Evolutionary conservation across 2,797 vertebrate species (phyloP).

Genomic region (Macrochelys suwanniensis): DNA sequence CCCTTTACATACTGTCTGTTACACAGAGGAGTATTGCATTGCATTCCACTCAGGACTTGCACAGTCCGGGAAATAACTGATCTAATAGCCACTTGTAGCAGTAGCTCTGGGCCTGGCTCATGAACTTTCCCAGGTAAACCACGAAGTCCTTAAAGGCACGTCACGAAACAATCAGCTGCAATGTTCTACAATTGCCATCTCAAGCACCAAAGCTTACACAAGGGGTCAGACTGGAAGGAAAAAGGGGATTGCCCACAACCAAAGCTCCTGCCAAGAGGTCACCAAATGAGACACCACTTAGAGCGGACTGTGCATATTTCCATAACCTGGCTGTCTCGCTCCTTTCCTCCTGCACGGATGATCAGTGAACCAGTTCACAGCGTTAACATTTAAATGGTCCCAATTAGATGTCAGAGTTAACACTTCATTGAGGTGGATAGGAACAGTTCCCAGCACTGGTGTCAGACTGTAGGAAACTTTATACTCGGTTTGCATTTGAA

Average conservation of each 20-base stretch:
- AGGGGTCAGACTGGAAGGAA: neutral
- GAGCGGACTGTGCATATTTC: neutral
- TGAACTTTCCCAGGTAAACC: no score
- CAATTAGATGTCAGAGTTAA: no score
- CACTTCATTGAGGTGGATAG: accelerated
- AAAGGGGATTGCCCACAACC: neutral
- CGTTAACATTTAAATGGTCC: neutral
- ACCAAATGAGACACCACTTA: neutral
- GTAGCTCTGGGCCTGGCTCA: neutral
- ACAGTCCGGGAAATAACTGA: neutral
- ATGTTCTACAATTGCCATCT: no score
- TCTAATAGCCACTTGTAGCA: neutral
- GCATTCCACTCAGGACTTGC: neutral
- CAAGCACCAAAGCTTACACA: neutral
- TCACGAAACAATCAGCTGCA: no score
- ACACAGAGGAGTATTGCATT: no score
- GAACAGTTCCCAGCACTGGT: neutral
- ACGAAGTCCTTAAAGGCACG: no score
- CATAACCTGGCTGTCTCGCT: neutral
- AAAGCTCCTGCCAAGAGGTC: neutral
- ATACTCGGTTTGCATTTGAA: accelerated
- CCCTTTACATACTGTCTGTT: no score
- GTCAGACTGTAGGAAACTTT: neutral
- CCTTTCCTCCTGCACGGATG: neutral
- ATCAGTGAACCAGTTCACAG: neutral